A percentile compares a stretch with the other conserved stretches of the same genome.
Conservation (phyloP, 2,888 invertebrate genomes). For the Listrodromus nycthemerus region DNA sequence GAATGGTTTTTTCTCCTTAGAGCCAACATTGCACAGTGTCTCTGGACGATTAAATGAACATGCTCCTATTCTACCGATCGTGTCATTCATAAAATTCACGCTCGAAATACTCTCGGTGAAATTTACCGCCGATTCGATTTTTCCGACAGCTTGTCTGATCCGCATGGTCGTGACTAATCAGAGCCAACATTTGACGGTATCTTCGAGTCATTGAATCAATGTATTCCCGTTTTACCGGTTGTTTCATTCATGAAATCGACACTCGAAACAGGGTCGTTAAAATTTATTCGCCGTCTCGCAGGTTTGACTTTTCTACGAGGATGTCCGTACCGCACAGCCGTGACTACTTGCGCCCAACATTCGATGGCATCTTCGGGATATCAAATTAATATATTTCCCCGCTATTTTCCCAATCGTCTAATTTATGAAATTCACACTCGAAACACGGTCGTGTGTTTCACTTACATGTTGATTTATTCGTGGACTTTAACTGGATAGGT, state of each 20-base stretch:
- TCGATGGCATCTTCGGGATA: not conserved
- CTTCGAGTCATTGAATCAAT: not conserved
- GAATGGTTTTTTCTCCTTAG: slow-evolving; percentile 9
- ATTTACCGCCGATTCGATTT: not conserved
- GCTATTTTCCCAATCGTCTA: not conserved
- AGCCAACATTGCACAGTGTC: not conserved
- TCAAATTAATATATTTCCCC: not conserved
- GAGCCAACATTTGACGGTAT: not conserved
- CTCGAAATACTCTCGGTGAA: slow-evolving; percentile 18
- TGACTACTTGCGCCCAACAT: slow-evolving; percentile 16
- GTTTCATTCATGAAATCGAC: slow-evolving; percentile 14
- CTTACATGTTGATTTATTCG: slow-evolving; percentile 37
- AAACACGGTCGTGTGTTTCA: slow-evolving; percentile 33
- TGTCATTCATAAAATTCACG: slow-evolving; percentile 22
- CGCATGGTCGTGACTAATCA: slow-evolving; percentile 12
- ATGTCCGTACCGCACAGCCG: not conserved
- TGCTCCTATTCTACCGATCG: not conserved
- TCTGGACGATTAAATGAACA: not conserved
- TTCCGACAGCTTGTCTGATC: not conserved
- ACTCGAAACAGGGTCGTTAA: slow-evolving; percentile 26
- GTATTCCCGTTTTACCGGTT: not conserved
- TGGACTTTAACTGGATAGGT: slow-evolving; percentile 46
- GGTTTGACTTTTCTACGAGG: not conserved
- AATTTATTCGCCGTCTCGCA: not conserved
- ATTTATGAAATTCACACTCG: slow-evolving; percentile 33